phyloP scores from a whole-genome alignment of 2,113 vertebrate genomes.

The Motacilla tschutschensis region DNA sequence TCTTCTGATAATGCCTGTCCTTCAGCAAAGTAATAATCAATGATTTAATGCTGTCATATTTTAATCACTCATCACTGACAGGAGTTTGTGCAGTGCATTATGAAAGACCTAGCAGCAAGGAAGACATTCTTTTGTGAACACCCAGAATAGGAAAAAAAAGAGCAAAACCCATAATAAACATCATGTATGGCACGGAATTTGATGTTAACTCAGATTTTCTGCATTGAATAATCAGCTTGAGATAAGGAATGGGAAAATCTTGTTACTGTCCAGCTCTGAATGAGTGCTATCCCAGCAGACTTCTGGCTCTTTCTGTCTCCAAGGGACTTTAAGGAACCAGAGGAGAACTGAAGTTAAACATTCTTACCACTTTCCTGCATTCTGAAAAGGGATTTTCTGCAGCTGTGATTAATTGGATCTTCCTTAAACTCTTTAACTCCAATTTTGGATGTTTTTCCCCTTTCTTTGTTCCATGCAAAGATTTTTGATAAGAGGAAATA shows the following conservation, averaged over 20 bases:
- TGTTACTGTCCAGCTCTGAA: background rate
- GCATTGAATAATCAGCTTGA: background rate
- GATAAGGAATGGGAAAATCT: background rate
- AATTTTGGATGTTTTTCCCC: background rate
- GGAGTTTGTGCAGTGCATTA: background rate
- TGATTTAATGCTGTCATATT: background rate
- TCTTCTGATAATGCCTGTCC: background rate
- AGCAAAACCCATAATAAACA: slow-evolving; percentile 52
- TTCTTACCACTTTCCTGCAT: background rate
- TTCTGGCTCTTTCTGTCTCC: background rate
- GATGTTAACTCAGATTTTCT: background rate
- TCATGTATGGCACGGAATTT: background rate
- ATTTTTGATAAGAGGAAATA: background rate
- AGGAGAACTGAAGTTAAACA: background rate
- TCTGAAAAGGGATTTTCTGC: background rate
- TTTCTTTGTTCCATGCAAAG: background rate
- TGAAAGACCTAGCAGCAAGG: slow-evolving; percentile 71
- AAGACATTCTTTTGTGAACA: slow-evolving; percentile 68
- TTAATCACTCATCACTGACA: background rate
- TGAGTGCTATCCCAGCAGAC: background rate
- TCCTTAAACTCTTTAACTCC: background rate
- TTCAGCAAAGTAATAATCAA: background rate
- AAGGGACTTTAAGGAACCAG: background rate
- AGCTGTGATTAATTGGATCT: background rate
- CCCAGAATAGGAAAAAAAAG: slow-evolving; percentile 27